These are phyloP conservation scores for Galerucella calmariensis DNA, from an alignment of 2,888 invertebrate species.

Conservation along the genomic window DNA sequence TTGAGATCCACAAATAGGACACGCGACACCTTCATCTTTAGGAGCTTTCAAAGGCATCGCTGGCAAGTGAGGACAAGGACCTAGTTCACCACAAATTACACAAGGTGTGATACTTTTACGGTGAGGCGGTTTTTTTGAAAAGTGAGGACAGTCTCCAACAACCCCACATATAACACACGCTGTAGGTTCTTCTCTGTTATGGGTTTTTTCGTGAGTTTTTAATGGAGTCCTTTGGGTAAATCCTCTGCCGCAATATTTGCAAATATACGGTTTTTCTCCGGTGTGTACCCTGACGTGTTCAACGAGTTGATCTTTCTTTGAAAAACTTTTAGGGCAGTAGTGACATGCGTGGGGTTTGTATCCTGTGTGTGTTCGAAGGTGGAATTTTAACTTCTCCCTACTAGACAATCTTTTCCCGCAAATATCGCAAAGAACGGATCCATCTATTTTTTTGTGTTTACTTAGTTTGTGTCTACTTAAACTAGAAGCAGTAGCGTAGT, in stretches of 20 bases:
- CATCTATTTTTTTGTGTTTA: constrained; percentile 61
- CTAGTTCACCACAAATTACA: constrained; percentile 23
- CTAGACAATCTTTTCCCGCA: constrained; percentile 68
- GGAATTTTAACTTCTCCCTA: constrained; percentile 60
- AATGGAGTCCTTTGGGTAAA: constrained; percentile 70
- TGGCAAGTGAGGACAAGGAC: constrained; percentile 32
- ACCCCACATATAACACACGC: constrained; percentile 59
- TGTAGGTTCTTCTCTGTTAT: constrained; percentile 72
- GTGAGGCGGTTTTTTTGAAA: constrained; percentile 10
- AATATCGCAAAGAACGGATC: constrained; percentile 68
- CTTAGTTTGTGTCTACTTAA: constrained; percentile 56
- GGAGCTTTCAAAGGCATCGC: constrained; percentile 16
- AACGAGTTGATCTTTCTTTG: constrained; percentile 62
- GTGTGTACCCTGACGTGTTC: constrained; percentile 56
- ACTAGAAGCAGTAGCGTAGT: constrained; percentile 59
- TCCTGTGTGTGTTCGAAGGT: constrained; percentile 60
- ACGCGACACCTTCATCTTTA: constrained; percentile 23
- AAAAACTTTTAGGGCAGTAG: constrained; percentile 67
- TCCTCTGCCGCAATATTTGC: constrained; percentile 57
- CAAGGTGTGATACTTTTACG: constrained; percentile 26
- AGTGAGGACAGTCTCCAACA: constrained; percentile 17
- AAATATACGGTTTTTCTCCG: constrained; percentile 61
- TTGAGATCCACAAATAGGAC: constrained; percentile 36
- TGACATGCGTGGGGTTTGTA: constrained; percentile 65
- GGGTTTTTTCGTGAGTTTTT: constrained; percentile 71